Conservation (phyloP, 2,113 vertebrate genomes). For the Anoura caudifer region DNA sequence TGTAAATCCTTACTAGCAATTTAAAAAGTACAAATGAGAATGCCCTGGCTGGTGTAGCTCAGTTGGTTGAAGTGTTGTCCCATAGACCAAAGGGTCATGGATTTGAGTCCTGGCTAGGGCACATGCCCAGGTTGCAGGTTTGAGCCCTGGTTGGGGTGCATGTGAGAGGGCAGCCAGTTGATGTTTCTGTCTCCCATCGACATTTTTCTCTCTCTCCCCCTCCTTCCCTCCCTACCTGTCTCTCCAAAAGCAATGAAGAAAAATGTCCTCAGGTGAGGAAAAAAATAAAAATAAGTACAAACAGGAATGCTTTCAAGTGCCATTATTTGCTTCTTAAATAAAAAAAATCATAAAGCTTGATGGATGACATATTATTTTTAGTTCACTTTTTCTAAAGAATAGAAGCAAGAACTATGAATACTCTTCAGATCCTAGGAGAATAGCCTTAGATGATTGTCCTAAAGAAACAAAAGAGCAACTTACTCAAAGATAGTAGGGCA, state of each 20-base stretch:
- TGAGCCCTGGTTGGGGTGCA: too few species aligned
- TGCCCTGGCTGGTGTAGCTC: too few species aligned
- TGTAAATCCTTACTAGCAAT: neutral
- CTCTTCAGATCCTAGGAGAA: neutral
- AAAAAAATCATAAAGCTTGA: neutral
- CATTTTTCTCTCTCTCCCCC: too few species aligned
- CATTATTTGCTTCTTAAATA: neutral
- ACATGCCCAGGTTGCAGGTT: too few species aligned
- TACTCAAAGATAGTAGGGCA: neutral
- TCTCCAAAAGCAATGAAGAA: too few species aligned
- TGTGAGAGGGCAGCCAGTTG: too few species aligned
- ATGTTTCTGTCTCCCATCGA: too few species aligned
- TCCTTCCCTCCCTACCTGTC: too few species aligned
- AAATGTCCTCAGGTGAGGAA: too few species aligned
- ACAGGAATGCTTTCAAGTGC: neutral
- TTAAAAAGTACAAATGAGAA: neutral
- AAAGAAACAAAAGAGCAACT: neutral
- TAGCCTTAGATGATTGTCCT: neutral
- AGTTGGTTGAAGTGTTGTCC: too few species aligned
- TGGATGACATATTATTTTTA: neutral
- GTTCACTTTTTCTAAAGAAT: neutral
- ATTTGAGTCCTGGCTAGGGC: too few species aligned
- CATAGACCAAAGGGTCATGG: too few species aligned
- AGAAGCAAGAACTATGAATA: neutral
- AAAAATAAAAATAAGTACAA: neutral